Percentiles rank a stretch among this genome's conserved stretches.
Evolutionary conservation across 2,888 invertebrate species (phyloP).

Genomic region (Pyrrhosoma nymphula): DNA sequence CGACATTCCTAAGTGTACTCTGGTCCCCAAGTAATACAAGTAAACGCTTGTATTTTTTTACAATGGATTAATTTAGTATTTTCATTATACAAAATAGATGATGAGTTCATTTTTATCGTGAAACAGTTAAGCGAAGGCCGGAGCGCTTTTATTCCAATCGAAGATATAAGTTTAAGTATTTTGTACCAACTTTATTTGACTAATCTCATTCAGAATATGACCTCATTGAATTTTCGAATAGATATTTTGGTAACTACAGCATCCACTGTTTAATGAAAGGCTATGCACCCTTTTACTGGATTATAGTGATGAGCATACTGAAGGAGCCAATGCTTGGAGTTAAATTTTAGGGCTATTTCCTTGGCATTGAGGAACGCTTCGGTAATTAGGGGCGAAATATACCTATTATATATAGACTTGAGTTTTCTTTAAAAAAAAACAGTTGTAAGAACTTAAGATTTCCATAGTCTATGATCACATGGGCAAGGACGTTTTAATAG

Average conservation of each 20-base stretch:
- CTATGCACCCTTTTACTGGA: not conserved
- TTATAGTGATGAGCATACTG: too few relatives aligned
- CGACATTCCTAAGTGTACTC: not conserved
- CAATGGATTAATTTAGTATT: not conserved
- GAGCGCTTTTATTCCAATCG: not conserved
- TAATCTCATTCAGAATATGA: too few relatives aligned
- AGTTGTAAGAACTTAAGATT: too few relatives aligned
- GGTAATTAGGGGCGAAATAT: too few relatives aligned
- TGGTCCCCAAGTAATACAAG: not conserved
- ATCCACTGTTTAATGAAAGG: not conserved
- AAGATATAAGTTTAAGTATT: not conserved
- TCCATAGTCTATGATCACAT: too few relatives aligned
- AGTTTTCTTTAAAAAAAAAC: too few relatives aligned
- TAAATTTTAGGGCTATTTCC: too few relatives aligned
- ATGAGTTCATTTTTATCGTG: not conserved
- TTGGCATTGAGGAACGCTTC: too few relatives aligned
- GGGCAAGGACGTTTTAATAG: too few relatives aligned
- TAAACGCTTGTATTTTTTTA: not conserved
- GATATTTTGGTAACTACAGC: not conserved
- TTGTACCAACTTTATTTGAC: not conserved
- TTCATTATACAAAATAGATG: not conserved
- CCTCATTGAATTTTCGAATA: too few relatives aligned
- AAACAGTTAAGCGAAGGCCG: not conserved
- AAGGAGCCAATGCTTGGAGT: not conserved
- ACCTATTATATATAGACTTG: too few relatives aligned